Evolutionary conservation across 2,113 vertebrate genomes (phyloP).

Genomic region (Polypterus senegalus): DNA sequence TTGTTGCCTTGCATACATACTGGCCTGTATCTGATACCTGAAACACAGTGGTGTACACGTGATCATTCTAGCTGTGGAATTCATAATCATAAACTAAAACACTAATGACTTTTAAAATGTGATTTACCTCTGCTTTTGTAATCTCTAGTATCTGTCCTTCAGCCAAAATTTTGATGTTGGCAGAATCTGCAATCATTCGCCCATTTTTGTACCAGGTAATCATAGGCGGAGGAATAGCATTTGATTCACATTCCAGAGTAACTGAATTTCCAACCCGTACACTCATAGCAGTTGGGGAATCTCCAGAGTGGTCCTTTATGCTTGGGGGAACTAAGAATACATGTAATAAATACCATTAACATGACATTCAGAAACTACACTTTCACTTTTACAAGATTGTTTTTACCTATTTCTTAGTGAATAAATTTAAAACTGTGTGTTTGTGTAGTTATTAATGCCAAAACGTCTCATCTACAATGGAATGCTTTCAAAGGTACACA

Average conservation of each 20-base stretch:
- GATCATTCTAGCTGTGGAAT: too few species aligned
- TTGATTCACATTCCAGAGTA: slow-evolving; percentile 71
- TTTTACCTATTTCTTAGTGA: too few species aligned
- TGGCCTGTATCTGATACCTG: slow-evolving; percentile 91
- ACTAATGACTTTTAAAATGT: background rate
- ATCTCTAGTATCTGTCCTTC: slow-evolving; percentile 66
- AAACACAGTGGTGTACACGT: slow-evolving; percentile 17
- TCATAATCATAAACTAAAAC: too few species aligned
- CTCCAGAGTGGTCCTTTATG: slow-evolving; percentile 63
- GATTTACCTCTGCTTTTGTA: slow-evolving; percentile 64
- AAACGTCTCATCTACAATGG: too few species aligned
- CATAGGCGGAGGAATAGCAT: slow-evolving; percentile 76
- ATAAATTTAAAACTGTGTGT: too few species aligned
- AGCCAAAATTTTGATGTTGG: slow-evolving; percentile 45
- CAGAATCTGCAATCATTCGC: slow-evolving; percentile 47
- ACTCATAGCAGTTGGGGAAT: slow-evolving; percentile 56
- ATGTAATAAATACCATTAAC: background rate
- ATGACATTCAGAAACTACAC: too few species aligned
- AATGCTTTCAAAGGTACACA: too few species aligned
- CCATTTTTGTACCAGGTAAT: slow-evolving; percentile 89
- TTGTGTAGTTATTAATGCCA: too few species aligned
- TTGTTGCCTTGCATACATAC: slow-evolving; percentile 86
- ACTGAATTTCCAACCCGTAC: slow-evolving; percentile 54
- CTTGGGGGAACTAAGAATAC: slow-evolving; percentile 71
- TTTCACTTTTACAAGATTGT: too few species aligned